Conservation (phyloP, 2,888 invertebrate genomes). For the Nemoura dubitans region DNA sequence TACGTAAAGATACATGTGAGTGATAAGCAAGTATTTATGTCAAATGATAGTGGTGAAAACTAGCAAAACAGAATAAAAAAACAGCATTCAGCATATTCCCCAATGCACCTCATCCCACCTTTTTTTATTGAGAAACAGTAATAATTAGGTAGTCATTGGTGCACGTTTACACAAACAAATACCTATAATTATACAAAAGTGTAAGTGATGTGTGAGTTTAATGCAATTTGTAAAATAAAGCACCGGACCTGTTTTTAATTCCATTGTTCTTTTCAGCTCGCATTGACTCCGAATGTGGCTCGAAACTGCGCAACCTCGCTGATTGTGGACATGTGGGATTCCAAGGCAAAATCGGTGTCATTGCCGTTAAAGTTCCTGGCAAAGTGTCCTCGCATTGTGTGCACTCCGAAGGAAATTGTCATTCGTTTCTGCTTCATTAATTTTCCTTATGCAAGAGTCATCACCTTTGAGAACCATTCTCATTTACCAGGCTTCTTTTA, state of each 20-base stretch:
- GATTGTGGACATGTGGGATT: slow-evolving; percentile 67
- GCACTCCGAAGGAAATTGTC: slow-evolving; percentile 64
- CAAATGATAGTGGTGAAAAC: slow-evolving; percentile 61
- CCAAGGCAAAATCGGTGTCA: slow-evolving; percentile 64
- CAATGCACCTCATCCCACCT: no score
- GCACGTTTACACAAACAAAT: no score
- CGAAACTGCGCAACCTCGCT: slow-evolving; percentile 62
- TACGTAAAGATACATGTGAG: background rate
- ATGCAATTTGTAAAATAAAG: no score
- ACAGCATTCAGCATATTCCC: no score
- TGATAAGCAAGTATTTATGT: slow-evolving; percentile 49
- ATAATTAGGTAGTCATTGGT: no score
- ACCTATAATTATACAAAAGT: no score
- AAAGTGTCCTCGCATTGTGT: slow-evolving; percentile 62
- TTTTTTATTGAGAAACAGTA: no score
- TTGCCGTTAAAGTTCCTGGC: slow-evolving; percentile 66
- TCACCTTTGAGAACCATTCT: slow-evolving; percentile 45
- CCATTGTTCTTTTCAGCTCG: slow-evolving; percentile 60
- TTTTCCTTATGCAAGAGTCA: slow-evolving; percentile 60
- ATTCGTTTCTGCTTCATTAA: slow-evolving; percentile 69
- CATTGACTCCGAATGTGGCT: slow-evolving; percentile 65
- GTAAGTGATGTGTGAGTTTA: no score
- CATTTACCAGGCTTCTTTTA: slow-evolving; percentile 47
- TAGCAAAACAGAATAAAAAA: no score
- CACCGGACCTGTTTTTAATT: no score